These are phyloP conservation scores for Trichechus manatus DNA, from an alignment of 2,113 vertebrate genomes.

Conservation along the genomic window DNA sequence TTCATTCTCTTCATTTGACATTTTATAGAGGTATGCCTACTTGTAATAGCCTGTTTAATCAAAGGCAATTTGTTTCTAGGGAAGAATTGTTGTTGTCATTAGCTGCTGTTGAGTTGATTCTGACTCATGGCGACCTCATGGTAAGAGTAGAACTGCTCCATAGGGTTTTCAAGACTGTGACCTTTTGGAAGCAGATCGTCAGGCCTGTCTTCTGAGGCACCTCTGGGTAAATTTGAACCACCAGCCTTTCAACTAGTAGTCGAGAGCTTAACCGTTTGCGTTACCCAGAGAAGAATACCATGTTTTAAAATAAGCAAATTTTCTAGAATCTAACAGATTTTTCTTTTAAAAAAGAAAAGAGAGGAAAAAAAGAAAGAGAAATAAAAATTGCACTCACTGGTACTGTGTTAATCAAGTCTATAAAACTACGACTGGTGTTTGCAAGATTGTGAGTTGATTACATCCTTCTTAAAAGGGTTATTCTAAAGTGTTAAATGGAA, in stretches of 20 bases:
- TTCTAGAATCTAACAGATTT: constrained; percentile 52
- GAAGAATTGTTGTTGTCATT: not conserved
- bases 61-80: constrained; percentile 58
- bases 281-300: not conserved
- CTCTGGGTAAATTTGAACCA: not conserved
- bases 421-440: constrained; percentile 52
- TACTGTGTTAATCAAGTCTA: constrained; percentile 8
- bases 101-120: not conserved
- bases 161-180: not conserved
- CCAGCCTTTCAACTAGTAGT: not conserved
- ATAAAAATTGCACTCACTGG: not conserved
- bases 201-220: not conserved
- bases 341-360: constrained; percentile 46
- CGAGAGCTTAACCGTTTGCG: not conserved
- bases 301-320: constrained; percentile 49
- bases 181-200: not conserved
- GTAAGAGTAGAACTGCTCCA: not conserved
- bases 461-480: constrained; percentile 48
- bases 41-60: constrained; percentile 27
- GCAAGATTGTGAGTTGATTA: constrained; percentile 28
- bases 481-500: constrained; percentile 10
- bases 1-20: constrained; percentile 61
- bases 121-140: not conserved
- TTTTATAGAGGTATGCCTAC: constrained; percentile 53
- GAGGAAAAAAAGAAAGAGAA: not conserved